These are phyloP conservation scores for Proisotoma minuta DNA, from an alignment of 2,888 invertebrate genomes.

Conservation along the genomic window DNA sequence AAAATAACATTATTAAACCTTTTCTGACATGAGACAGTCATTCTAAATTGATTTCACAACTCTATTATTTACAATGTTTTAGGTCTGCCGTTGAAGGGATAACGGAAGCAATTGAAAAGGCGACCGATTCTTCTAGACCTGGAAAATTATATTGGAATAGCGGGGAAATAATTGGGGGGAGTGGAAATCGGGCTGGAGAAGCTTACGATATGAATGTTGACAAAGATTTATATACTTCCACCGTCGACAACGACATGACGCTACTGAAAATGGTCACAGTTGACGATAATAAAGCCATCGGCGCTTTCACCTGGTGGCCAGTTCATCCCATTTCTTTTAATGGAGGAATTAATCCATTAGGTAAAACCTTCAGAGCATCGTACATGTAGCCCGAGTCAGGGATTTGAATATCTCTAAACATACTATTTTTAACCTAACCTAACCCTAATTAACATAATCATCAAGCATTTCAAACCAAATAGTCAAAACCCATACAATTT, in stretches of 20 bases:
- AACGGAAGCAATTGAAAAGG: constrained; percentile 18
- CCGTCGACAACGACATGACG: constrained; percentile 27
- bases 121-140: neutral
- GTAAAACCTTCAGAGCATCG: too few relatives aligned
- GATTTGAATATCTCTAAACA: too few relatives aligned
- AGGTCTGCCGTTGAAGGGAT: constrained; percentile 20
- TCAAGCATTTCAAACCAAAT: too few relatives aligned
- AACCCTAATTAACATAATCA: too few relatives aligned
- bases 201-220: constrained; percentile 14
- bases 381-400: too few relatives aligned
- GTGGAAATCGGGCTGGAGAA: constrained; percentile 6
- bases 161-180: constrained; percentile 11
- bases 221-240: too few relatives aligned
- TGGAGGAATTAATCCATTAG: constrained; percentile 13
- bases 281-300: constrained; percentile 9
- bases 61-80: neutral
- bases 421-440: too few relatives aligned
- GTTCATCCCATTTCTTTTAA: constrained; percentile 25
- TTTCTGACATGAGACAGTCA: too few relatives aligned
- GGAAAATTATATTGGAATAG: constrained; percentile 12
- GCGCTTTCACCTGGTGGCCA: constrained; percentile 24
- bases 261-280: constrained; percentile 10
- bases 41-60: too few relatives aligned
- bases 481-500: too few relatives aligned
- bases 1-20: too few relatives aligned